Conservation (phyloP, 2,888 invertebrate genomes). For the Nephrotoma flavescens region DNA sequence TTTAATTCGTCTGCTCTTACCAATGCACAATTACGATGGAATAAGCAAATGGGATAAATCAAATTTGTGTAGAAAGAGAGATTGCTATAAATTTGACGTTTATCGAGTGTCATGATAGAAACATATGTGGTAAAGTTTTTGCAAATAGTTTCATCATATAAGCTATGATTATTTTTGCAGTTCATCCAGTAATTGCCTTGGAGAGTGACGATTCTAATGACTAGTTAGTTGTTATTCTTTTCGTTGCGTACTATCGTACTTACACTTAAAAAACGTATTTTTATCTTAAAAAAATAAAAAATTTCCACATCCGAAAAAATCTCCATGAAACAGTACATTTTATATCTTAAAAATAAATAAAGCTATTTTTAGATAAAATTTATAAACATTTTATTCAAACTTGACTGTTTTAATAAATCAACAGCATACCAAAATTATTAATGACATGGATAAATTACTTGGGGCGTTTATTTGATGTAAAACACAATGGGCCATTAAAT, state of each 20-base stretch:
- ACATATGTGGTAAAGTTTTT: not conserved
- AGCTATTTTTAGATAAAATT: not conserved
- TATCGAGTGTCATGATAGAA: not conserved
- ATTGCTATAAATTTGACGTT: not conserved
- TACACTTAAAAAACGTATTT: not conserved
- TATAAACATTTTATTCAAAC: not conserved
- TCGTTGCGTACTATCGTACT: too few species aligned
- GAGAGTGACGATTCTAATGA: too few species aligned
- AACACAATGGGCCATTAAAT: too few species aligned
- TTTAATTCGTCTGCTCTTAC: not conserved
- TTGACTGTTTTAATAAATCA: not conserved
- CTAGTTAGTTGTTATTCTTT: too few species aligned
- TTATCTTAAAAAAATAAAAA: not conserved
- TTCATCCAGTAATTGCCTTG: too few species aligned
- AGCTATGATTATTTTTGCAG: too few species aligned
- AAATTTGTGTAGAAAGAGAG: not conserved
- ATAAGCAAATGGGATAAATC: not conserved
- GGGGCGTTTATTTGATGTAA: too few species aligned
- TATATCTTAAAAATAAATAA: not conserved
- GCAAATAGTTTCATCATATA: not conserved
- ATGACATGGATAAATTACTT: not conserved
- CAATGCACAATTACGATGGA: not conserved
- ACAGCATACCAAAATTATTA: not conserved
- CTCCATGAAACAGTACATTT: not conserved
- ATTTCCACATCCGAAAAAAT: not conserved